Evolutionary conservation across 2,113 vertebrate genomes (phyloP).

Genomic region (Cryptoleucopteryx plumbea): DNA sequence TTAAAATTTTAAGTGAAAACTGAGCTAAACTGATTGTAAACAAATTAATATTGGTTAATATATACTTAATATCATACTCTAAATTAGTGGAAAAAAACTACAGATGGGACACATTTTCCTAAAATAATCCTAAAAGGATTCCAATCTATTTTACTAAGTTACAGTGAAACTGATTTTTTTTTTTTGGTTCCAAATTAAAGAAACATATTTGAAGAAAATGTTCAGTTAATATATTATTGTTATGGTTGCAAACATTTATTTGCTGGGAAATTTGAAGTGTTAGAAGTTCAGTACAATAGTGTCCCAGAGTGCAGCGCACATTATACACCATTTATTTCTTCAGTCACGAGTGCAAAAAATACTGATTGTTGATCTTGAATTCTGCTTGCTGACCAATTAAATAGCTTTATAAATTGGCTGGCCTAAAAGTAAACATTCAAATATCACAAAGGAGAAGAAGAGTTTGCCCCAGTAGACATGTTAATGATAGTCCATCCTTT

Average conservation of each 20-base stretch:
- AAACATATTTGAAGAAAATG: background rate
- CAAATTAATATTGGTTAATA: background rate
- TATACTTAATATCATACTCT: background rate
- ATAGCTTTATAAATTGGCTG: background rate
- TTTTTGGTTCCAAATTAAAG: background rate
- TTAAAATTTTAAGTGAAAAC: background rate
- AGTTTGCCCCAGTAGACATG: background rate
- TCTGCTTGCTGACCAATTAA: background rate
- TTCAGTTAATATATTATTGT: background rate
- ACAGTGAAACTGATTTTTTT: background rate
- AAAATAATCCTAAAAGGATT: background rate
- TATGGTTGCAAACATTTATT: background rate
- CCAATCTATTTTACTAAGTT: background rate
- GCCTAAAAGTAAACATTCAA: background rate
- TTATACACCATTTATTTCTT: background rate
- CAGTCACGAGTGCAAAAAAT: background rate
- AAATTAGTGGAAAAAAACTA: background rate
- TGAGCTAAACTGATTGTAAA: background rate
- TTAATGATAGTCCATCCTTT: background rate
- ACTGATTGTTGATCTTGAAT: background rate
- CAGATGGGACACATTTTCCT: background rate
- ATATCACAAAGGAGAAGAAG: background rate
- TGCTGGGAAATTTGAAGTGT: background rate
- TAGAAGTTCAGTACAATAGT: background rate
- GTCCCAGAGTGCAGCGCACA: background rate